Base-by-base conservation (phyloP, 2,888 invertebrate genomes). In the Lypha dubia region DNA sequence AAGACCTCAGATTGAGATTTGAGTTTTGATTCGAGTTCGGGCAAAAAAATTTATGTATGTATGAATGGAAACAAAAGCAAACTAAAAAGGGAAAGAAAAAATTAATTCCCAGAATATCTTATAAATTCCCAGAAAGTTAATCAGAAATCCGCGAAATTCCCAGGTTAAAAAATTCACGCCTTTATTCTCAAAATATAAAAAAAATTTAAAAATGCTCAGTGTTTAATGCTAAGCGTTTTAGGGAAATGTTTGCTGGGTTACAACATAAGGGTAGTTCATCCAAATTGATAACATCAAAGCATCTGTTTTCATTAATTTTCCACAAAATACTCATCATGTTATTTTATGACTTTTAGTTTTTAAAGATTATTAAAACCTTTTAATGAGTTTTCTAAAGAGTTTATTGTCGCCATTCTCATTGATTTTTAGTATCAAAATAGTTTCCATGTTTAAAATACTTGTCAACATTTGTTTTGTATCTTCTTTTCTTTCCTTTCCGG, bases 371-470 rank as follows among this genome's bases (percentile, higher is more conserved):
- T 32, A 7, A 13, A 5, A 67, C 1, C 38, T 58, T 46, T 53
- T 67, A 76, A 76, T 38, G 76, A 58, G 17, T 67, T 75, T 46
- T 41, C 44, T 65, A 65, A 75, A 32, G 65, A 56, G 41, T 51
- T 28, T 24, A 24, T 74, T 46, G 20, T 35, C 51, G 13, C 28
- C 22, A 32, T 17, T 58, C 35, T 49, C 24, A 73, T 17, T 62
- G 20, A 49, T 49, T 73, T 60, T 35, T 20, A 49, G 0, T 22
- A 8, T 62, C 41, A 3, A 28, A 2, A 22, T 32, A 65, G 58
- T 38, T 68, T 38, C 20, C 24, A 49, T 60, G 60, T 58, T 67
- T 13, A 20, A 65, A 56, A 56, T 20, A 20, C 20, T 65, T 46
- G 51, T 56, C 44, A 35, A 53, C 11, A 65, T 49, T 46, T 24